Percentiles rank a stretch among this genome's conserved stretches.
phyloP scores from a whole-genome alignment of 2,113 vertebrate genomes.

The Scopus umbretta region DNA sequence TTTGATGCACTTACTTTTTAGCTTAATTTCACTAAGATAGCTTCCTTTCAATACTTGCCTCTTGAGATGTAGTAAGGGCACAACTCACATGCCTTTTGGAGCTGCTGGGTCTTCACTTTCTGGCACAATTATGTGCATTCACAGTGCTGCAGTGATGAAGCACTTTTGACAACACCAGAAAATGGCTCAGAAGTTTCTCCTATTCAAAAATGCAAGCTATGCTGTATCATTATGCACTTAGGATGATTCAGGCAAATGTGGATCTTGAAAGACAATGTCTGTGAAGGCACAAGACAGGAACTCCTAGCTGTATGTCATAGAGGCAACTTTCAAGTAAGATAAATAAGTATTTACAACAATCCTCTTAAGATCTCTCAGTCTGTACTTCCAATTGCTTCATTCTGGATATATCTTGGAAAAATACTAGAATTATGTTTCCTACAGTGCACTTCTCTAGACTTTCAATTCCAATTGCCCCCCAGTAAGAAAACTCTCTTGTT shows the following conservation, averaged over 20 bases:
- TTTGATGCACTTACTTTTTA: neutral
- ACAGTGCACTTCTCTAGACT: neutral
- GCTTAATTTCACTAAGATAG: neutral
- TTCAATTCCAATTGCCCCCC: neutral
- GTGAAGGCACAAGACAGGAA: neutral
- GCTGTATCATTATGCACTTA: neutral
- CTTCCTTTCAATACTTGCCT: slow-evolving; percentile 71
- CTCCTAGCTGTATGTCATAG: neutral
- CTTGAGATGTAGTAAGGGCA: slow-evolving; percentile 75
- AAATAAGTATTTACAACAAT: neutral
- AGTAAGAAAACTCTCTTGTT: neutral
- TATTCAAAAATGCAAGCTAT: neutral
- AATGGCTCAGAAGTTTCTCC: slow-evolving; percentile 45
- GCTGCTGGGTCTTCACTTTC: slow-evolving; percentile 28
- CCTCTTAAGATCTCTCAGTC: neutral
- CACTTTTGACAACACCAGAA: slow-evolving; percentile 77
- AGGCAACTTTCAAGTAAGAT: neutral
- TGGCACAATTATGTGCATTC: neutral
- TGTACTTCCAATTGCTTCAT: neutral
- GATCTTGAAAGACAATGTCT: neutral
- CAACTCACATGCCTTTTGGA: slow-evolving; percentile 62
- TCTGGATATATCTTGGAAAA: neutral
- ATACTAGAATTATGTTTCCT: neutral
- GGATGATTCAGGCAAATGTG: neutral
- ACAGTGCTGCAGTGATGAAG: slow-evolving; percentile 3